A percentile compares a stretch with the other conserved stretches of the same genome.
Evolutionary conservation across 2,888 invertebrate genomes (phyloP).

Genomic region (Tetheella fluctuosa): DNA sequence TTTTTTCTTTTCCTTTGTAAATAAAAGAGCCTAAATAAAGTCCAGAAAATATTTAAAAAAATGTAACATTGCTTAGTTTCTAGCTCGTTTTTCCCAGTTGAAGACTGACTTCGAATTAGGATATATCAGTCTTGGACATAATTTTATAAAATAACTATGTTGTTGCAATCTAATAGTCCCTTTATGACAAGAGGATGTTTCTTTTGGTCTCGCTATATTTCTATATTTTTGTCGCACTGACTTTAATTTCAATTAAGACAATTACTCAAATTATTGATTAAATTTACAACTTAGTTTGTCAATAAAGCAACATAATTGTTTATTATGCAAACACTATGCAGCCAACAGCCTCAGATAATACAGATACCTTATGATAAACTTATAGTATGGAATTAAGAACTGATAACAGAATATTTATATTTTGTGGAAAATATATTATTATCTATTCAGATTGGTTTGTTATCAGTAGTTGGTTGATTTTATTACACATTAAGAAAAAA

Average conservation of each 20-base stretch:
- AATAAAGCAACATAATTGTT: neutral
- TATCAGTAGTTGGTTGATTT: neutral
- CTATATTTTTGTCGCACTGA: no score
- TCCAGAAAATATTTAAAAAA: no score
- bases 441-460: neutral
- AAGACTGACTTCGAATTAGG: no score
- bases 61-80: no score
- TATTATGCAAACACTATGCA: conserved; percentile 8
- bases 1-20: no score
- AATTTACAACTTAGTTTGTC: neutral
- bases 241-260: neutral
- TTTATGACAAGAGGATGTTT: no score
- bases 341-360: neutral
- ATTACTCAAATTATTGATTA: neutral
- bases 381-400: neutral
- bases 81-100: no score
- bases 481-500: neutral
- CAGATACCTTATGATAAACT: conserved; percentile 5
- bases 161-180: no score
- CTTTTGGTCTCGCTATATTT: no score
- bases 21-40: no score
- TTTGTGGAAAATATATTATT: neutral
- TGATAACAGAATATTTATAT: conserved; percentile 8
- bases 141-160: no score
- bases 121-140: no score